Conservation (phyloP, 1,140 invertebrate genomes). For the Chrysoperla carnea region DNA sequence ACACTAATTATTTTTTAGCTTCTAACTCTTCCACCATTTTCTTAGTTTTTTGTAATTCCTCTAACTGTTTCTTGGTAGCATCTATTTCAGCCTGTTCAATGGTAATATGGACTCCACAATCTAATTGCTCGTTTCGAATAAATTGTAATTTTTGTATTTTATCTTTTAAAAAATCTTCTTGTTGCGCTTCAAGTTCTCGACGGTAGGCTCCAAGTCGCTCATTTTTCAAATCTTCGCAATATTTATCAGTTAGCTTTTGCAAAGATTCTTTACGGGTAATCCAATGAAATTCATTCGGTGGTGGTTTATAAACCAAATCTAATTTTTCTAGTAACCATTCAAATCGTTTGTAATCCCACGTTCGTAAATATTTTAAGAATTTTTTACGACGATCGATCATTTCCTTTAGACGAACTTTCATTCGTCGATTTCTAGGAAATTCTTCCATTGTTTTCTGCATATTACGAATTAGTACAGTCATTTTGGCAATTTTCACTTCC, state of each 20-base stretch:
- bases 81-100: constrained; percentile 45
- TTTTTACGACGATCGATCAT: constrained; percentile 60
- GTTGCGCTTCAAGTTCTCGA: constrained; percentile 32
- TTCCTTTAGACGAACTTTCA: constrained; percentile 41
- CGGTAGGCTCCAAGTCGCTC: constrained; percentile 44
- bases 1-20: constrained; percentile 5
- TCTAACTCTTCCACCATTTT: constrained; percentile 8
- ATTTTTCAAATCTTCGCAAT: constrained; percentile 44
- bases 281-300: constrained; percentile 31
- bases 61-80: constrained; percentile 30
- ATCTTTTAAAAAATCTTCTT: constrained; percentile 43
- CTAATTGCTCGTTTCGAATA: constrained; percentile 50
- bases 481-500: constrained; percentile 32
- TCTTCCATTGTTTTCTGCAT: constrained; percentile 29
- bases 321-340: constrained; percentile 73
- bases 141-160: constrained; percentile 42
- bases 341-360: constrained; percentile 64
- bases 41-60: constrained; percentile 19
- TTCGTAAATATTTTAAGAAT: constrained; percentile 42
- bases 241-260: constrained; percentile 38
- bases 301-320: constrained; percentile 53
- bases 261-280: constrained; percentile 47
- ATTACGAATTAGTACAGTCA: constrained; percentile 33
- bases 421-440: constrained; percentile 27
- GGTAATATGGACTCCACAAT: constrained; percentile 39